Percentiles rank a stretch among this genome's conserved stretches.
Conservation (phyloP, 2,888 invertebrate genomes). For the Horisme vitalbata region DNA sequence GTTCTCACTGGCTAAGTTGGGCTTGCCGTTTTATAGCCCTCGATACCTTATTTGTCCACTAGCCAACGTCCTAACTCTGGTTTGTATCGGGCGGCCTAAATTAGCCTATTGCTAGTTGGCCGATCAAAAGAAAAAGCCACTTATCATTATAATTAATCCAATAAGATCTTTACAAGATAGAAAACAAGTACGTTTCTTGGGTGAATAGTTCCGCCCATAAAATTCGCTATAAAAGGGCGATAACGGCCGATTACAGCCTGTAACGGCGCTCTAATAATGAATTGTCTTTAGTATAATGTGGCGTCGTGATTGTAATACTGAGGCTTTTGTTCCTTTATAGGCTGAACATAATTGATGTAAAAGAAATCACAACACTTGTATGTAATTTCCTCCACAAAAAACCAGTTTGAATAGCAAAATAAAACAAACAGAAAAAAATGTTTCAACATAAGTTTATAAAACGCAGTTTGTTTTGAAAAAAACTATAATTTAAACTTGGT, state of each 20-base stretch:
- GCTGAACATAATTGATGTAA: constrained; percentile 45
- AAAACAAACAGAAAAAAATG: no score
- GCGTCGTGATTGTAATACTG: constrained; percentile 63
- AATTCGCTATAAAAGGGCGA: constrained; percentile 82
- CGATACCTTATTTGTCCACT: no score
- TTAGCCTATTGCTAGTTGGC: no score
- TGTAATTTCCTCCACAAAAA: background rate
- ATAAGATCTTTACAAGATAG: constrained; percentile 64
- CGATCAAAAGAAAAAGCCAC: background rate
- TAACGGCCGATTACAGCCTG: constrained; percentile 78
- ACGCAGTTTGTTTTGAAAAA: no score
- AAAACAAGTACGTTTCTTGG: constrained; percentile 71
- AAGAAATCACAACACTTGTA: constrained; percentile 28
- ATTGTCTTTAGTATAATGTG: constrained; percentile 80
- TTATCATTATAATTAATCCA: constrained; percentile 57
- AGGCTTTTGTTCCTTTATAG: constrained; percentile 59
- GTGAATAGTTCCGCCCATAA: constrained; percentile 81
- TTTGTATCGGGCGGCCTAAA: no score
- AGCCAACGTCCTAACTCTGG: no score
- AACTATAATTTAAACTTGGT: no score
- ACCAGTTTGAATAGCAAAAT: no score
- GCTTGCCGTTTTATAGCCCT: no score
- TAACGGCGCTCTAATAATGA: constrained; percentile 81
- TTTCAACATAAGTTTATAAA: no score
- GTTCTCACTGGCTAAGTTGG: no score